These are phyloP conservation scores for Podarcis cretensis DNA, from an alignment of 2,113 vertebrate species.

Conservation along the genomic window DNA sequence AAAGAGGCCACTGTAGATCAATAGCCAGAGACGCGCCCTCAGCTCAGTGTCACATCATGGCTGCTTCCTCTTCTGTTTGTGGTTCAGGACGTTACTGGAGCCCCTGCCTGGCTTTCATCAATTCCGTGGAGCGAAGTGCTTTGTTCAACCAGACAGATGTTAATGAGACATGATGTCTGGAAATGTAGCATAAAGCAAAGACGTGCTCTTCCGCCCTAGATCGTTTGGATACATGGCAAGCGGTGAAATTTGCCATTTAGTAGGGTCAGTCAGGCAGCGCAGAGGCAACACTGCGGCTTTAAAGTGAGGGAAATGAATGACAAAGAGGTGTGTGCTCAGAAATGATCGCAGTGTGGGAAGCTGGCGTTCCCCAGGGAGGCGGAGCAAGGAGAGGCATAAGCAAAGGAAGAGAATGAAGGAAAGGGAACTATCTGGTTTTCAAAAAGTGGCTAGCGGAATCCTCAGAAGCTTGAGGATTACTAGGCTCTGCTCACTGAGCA, in stretches of 20 bases:
- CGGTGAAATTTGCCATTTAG: not conserved
- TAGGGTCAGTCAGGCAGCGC: conserved; percentile 7
- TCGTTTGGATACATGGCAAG: not conserved
- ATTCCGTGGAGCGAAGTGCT: conserved; percentile 24
- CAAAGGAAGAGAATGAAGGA: not conserved
- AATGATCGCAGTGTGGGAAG: not conserved
- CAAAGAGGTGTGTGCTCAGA: conserved; percentile 30
- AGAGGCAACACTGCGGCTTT: not conserved
- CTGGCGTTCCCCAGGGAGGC: not conserved
- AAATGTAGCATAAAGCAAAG: conserved; percentile 16
- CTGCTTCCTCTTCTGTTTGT: conserved; percentile 3
- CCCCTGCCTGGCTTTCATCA: conserved; percentile 22
- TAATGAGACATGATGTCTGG: conserved; percentile 19
- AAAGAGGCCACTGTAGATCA: conserved; percentile 26
- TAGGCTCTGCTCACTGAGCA: not conserved
- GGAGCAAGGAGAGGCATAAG: not conserved
- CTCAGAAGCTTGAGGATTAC: not conserved
- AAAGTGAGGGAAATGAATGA: conserved; percentile 19
- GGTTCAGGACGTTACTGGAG: conserved; percentile 24
- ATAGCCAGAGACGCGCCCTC: conserved; percentile 38
- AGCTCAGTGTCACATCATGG: conserved; percentile 3
- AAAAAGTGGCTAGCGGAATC: not conserved
- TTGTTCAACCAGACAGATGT: conserved; percentile 31
- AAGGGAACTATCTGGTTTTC: not conserved
- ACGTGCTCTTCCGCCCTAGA: not conserved